phyloP scores from a whole-genome alignment of 2,888 invertebrate genomes.

The Caenorhabditis parvicauda region DNA sequence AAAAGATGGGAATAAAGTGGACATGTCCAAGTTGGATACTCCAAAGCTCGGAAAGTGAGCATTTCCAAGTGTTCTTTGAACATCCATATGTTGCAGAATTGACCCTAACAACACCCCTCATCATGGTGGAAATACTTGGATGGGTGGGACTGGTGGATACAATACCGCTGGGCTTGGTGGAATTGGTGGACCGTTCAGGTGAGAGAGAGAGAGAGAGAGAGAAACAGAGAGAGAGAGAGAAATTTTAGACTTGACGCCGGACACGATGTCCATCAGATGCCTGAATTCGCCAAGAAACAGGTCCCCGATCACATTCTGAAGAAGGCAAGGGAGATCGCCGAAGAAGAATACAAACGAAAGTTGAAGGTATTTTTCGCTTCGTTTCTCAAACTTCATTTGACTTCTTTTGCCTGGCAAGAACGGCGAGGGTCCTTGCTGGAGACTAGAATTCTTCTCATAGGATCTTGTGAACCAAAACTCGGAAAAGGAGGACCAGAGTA shows the following conservation, averaged over 20 bases:
- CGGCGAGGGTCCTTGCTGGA: too few relatives aligned
- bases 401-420: not conserved
- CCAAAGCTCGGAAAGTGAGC: slow-evolving; percentile 83
- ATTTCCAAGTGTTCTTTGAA: not conserved
- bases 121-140: slow-evolving; percentile 95
- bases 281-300: slow-evolving; percentile 83
- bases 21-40: slow-evolving; percentile 67
- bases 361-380: too few relatives aligned
- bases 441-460: slow-evolving; percentile 8
- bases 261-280: slow-evolving; percentile 83
- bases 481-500: too few relatives aligned
- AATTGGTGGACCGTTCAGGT: slow-evolving; percentile 72
- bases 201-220: slow-evolving; percentile 3
- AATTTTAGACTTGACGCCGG: slow-evolving; percentile 78
- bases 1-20: slow-evolving; percentile 35
- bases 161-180: slow-evolving; percentile 94
- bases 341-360: slow-evolving; percentile 67
- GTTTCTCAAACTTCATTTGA: too few relatives aligned
- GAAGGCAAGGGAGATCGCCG: slow-evolving; percentile 89
- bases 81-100: slow-evolving; percentile 12
- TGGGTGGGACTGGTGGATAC: slow-evolving; percentile 83
- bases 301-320: slow-evolving; percentile 81
- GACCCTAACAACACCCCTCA: slow-evolving; percentile 73
- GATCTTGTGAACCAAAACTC: not conserved
- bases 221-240: not conserved